Conservation (phyloP, 2,888 invertebrate species). For the Lysandra coridon region DNA sequence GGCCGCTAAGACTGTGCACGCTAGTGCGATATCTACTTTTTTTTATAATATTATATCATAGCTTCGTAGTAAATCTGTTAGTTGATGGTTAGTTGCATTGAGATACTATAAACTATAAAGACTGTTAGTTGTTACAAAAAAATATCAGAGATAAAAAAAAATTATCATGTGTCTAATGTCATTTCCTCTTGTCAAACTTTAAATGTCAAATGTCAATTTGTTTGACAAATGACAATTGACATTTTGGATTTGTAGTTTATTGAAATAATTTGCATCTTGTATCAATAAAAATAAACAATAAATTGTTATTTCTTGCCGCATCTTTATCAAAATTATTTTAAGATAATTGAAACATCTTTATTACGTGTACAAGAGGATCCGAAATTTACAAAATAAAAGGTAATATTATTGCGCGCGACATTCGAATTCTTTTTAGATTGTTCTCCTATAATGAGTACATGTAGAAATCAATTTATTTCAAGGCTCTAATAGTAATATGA, state of each 20-base stretch:
- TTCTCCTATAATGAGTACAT: not conserved
- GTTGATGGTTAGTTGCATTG: no score
- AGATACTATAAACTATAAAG: no score
- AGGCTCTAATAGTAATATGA: not conserved
- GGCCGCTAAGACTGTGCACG: no score
- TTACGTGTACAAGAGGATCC: not conserved
- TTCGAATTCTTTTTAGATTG: not conserved
- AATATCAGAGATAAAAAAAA: no score
- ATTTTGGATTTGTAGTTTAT: not conserved
- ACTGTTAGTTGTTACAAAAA: no score
- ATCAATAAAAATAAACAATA: conserved; percentile 23
- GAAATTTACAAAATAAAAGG: not conserved
- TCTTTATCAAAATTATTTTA: not conserved
- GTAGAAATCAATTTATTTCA: not conserved
- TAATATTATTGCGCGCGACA: conserved; percentile 5
- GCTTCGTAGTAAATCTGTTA: no score
- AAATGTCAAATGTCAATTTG: conserved; percentile 31
- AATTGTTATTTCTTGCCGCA: not conserved
- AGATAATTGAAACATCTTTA: not conserved
- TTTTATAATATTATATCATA: no score
- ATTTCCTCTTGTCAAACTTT: not conserved
- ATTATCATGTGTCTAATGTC: conserved; percentile 21
- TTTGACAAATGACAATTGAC: not conserved
- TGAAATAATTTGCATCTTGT: not conserved
- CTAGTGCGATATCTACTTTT: no score